A percentile compares a stretch with the other conserved stretches of the same genome.
Conservation (phyloP, 2,797 vertebrate species). For the Echiichthys vipera region DNA sequence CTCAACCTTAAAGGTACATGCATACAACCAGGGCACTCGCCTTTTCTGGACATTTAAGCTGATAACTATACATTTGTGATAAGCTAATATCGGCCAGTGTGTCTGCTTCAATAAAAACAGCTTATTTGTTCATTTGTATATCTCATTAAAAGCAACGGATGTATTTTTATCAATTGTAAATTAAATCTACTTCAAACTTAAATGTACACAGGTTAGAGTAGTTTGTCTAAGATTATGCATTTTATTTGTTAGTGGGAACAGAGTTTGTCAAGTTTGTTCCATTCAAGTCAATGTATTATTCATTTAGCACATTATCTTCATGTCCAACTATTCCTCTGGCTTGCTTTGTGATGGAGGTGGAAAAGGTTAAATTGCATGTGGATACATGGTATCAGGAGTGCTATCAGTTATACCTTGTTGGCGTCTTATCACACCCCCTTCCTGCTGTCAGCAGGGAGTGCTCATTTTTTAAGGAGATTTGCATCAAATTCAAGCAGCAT, state of each 20-base stretch:
- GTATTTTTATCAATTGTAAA: not conserved
- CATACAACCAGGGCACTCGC: too few relatives aligned
- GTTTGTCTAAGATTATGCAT: not conserved
- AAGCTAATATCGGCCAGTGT: not conserved
- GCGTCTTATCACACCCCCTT: slow-evolving; percentile 85
- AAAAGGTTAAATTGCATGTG: slow-evolving; percentile 80
- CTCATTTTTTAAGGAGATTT: slow-evolving; percentile 89
- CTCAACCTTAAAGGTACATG: too few relatives aligned
- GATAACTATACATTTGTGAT: not conserved
- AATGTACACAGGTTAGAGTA: not conserved
- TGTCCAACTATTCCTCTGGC: slow-evolving; percentile 65
- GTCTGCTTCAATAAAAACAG: not conserved
- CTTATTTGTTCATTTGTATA: not conserved
- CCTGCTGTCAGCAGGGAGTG: slow-evolving; percentile 85
- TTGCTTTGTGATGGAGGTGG: slow-evolving; percentile 59
- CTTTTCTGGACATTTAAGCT: not conserved
- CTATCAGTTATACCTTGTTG: slow-evolving; percentile 89
- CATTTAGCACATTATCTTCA: slow-evolving; percentile 55
- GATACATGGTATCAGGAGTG: slow-evolving; percentile 83
- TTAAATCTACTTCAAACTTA: not conserved
- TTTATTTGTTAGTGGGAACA: slow-evolving; percentile 22
- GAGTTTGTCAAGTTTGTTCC: slow-evolving; percentile 19
- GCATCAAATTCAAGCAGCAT: slow-evolving; percentile 85
- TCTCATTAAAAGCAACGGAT: not conserved
- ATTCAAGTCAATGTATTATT: slow-evolving; percentile 44